Percentiles rank a stretch among this genome's conserved stretches.
Conservation (phyloP, 2,888 invertebrate species). For the Cataglyphis rosenhaueri region DNA sequence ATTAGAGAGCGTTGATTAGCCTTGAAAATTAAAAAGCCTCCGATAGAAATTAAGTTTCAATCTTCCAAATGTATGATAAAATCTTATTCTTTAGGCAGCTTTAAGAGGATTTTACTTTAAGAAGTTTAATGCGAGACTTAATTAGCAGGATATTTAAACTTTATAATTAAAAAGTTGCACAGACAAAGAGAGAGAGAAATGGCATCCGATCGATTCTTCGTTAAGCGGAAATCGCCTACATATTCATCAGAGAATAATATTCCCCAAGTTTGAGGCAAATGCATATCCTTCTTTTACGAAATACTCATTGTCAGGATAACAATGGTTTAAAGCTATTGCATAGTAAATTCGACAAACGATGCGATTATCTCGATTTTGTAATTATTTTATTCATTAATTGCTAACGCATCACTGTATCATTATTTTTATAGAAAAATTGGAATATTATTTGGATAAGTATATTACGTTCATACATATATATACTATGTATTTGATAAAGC, state of each 20-base stretch:
- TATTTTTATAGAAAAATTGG: not conserved
- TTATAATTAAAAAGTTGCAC: constrained; percentile 53
- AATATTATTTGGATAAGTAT: not conserved
- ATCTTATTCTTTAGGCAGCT: constrained; percentile 41
- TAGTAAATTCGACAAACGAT: not conserved
- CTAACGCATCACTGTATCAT: not conserved
- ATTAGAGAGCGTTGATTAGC: constrained; percentile 4
- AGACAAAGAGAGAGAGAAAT: constrained; percentile 1
- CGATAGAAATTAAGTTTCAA: constrained; percentile 27
- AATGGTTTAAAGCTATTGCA: constrained; percentile 4
- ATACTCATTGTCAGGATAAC: not conserved
- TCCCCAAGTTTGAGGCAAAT: constrained; percentile 4
- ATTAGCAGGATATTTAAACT: constrained; percentile 53
- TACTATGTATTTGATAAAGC: not conserved
- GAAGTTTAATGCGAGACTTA: constrained; percentile 47
- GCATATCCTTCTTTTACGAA: not conserved
- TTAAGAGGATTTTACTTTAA: constrained; percentile 30
- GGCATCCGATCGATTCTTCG: not conserved
- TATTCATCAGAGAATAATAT: constrained; percentile 36
- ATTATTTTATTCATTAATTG: constrained; percentile 22
- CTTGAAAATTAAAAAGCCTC: constrained; percentile 8
- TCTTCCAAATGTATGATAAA: constrained; percentile 41
- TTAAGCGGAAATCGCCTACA: constrained; percentile 16
- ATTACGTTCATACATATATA: not conserved
- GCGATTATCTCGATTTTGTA: not conserved